phyloP scores from a whole-genome alignment of 64 coral and sea anemone species.

The Catalaphyllia jardinei region DNA sequence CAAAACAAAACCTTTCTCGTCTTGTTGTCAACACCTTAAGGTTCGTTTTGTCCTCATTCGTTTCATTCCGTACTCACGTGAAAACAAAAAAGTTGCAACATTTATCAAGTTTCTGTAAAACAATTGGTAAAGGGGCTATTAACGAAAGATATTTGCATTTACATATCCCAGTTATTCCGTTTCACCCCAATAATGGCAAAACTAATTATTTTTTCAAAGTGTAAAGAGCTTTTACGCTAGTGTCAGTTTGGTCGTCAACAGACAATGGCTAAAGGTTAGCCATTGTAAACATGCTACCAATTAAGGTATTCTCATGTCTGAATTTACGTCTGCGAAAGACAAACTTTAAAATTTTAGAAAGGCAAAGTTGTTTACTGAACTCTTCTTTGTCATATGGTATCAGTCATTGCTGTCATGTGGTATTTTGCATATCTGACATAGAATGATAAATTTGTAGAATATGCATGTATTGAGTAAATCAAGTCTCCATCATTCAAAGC shows the following conservation, averaged over 20 bases:
- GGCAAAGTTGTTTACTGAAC: not conserved
- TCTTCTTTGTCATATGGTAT: not conserved
- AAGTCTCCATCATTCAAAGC: not conserved
- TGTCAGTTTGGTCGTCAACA: not conserved
- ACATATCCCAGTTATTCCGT: not conserved
- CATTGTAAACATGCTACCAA: not conserved
- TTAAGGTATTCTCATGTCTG: not conserved
- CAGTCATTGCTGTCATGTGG: not conserved
- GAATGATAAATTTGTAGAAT: not conserved
- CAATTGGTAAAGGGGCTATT: not conserved
- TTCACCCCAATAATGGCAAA: not conserved
- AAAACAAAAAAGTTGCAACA: too few relatives aligned
- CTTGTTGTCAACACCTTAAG: too few relatives aligned
- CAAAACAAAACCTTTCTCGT: too few relatives aligned
- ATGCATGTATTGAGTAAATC: not conserved
- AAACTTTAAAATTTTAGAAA: not conserved
- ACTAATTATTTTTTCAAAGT: slow-evolving; percentile 15
- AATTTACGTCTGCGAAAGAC: slow-evolving; percentile 2
- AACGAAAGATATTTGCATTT: not conserved
- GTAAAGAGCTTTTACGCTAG: not conserved
- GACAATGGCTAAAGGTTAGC: not conserved
- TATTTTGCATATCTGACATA: not conserved
- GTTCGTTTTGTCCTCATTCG: too few relatives aligned
- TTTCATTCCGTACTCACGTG: too few relatives aligned
- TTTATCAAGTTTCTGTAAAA: too few relatives aligned